Evolutionary conservation across 2,113 vertebrate genomes (phyloP).

Genomic region (Zosterops hypoxanthus): DNA sequence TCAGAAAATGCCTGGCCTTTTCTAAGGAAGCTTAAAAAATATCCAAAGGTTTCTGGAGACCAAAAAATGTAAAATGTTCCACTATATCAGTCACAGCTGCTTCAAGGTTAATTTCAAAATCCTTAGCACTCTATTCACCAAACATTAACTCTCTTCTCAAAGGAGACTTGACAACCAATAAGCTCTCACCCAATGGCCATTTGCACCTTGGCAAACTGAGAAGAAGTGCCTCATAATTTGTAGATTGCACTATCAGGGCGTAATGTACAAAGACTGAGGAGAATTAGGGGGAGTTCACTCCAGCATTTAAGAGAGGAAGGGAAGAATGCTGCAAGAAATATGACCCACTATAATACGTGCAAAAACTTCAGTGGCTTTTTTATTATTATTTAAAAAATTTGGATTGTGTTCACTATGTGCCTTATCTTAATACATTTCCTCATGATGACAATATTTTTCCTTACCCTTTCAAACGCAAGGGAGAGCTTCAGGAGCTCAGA

Average conservation of each 20-base stretch:
- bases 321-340: neutral
- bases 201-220: neutral
- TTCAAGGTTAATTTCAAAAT: neutral
- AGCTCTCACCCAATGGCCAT: neutral
- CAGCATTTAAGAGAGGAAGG: neutral
- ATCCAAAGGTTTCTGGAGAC: neutral
- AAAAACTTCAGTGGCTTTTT: neutral
- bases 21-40: neutral
- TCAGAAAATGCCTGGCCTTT: neutral
- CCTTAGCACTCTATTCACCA: neutral
- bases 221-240: neutral
- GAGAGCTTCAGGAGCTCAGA: neutral
- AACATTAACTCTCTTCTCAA: neutral
- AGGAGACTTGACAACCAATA: neutral
- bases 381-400: neutral
- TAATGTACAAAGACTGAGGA: neutral
- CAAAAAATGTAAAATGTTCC: neutral
- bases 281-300: neutral
- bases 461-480: neutral
- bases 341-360: neutral
- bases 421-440: constrained; percentile 2
- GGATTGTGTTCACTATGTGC: neutral
- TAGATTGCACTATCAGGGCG: neutral
- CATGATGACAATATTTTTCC: neutral
- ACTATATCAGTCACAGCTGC: neutral